Base-by-base conservation (phyloP, 1,140 invertebrate species). In the Zaprionus davidi region DNA sequence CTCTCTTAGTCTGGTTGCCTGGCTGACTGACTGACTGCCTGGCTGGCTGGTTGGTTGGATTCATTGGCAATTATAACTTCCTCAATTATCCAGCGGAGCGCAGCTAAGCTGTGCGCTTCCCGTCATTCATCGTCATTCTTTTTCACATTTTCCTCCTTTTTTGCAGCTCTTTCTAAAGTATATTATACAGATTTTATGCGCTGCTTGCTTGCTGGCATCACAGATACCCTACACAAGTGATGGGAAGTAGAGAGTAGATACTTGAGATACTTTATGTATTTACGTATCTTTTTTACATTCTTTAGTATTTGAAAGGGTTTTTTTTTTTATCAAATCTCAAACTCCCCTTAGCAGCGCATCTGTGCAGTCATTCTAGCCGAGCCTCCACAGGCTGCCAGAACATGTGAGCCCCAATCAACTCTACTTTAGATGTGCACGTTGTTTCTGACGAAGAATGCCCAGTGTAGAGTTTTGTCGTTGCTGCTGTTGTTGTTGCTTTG, bases 61-160 rank as follows among this genome's bases (percentile, higher is more conserved):
- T 90, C 90, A 90, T 91, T 91, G 87, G 90, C 84, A 92, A 92
- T 92, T 92, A 92, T 92, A 92, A 92, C 90, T 91, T 92, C 90
- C 90, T 92, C 90, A 92, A 92, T 92, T 92, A 92, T 91, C 81
- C 90, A 78, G 53, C 79, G 69, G 80, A 82, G 80, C 71, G 71
- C 76, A 78, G 84, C 84, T 87, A 88, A 87, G 84, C 84, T 88
- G 84, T 90, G 84, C 84, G 90, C 81, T 91, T 91, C 85, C 85
- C 85, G 85, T 88, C 85, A 90, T 87, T 91, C 82, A 86, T 91
- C 86, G 87, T 90, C 87, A 87, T 91, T 91, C 84, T 81, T 90
- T 88, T 90, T 67, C 90, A 90, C 85, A 83, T 87, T 82, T 81
- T 82, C 71, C 80, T 72, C 57, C 70, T 68, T 70, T 69, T 58